Evolutionary conservation across 1,140 invertebrate genomes (phyloP).

Genomic region (Diplogasteroides magnus): DNA sequence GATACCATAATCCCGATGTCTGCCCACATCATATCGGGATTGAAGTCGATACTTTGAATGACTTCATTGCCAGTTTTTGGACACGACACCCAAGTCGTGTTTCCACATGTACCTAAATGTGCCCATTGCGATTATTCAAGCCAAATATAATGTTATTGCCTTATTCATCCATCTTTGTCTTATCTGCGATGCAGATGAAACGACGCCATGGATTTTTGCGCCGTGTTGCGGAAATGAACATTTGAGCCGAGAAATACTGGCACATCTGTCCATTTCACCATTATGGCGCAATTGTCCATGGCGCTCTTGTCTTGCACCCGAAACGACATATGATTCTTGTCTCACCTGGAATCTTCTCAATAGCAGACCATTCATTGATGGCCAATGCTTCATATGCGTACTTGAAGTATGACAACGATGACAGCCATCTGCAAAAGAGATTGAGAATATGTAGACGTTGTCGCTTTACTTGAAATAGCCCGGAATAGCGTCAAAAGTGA

Average conservation of each 20-base stretch:
- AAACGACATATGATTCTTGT: too few relatives aligned
- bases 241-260: too few relatives aligned
- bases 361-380: conserved; percentile 77
- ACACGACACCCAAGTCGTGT: conserved; percentile 3
- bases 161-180: neutral
- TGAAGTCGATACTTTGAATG: conserved; percentile 23
- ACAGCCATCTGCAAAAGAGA: neutral
- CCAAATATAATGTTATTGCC: neutral
- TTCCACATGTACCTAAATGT: conserved; percentile 2
- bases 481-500: conserved; percentile 79
- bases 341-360: conserved; percentile 40
- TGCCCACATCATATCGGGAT: neutral
- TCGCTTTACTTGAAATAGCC: conserved; percentile 73
- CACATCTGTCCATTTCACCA: too few relatives aligned
- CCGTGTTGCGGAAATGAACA: too few relatives aligned
- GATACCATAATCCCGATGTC: conserved; percentile 13
- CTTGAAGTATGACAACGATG: neutral
- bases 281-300: too few relatives aligned
- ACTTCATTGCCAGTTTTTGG: conserved; percentile 18
- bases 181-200: neutral
- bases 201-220: neutral
- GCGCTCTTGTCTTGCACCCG: too few relatives aligned
- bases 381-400: conserved; percentile 84
- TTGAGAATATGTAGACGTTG: neutral
- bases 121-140: neutral